Evolutionary conservation across 64 coral and sea anemone genomes (phyloP).

Genomic region (Orbicella faveolata): DNA sequence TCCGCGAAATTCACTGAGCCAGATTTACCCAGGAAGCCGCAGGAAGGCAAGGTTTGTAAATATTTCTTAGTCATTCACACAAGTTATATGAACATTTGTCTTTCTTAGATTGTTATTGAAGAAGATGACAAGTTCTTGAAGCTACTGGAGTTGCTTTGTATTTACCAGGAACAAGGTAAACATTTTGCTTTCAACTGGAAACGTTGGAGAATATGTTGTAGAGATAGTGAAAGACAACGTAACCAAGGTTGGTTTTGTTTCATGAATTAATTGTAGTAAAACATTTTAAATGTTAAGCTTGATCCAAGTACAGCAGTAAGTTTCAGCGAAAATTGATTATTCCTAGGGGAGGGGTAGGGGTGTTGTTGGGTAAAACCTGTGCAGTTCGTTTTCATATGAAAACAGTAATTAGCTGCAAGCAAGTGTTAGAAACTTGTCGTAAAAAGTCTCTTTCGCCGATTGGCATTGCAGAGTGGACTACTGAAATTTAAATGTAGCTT

Average conservation of each 20-base stretch:
- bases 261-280: no score
- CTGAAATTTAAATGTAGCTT: no score
- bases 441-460: not conserved
- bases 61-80: not conserved
- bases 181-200: not conserved
- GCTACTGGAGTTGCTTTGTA: constrained; percentile 77
- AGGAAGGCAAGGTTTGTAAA: not conserved
- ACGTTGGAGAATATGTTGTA: not conserved
- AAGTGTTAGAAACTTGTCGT: not conserved
- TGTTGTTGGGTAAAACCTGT: no score
- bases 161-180: constrained; percentile 86
- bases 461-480: no score
- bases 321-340: no score
- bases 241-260: no score
- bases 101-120: constrained; percentile 85
- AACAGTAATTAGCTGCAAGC: no score
- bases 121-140: constrained; percentile 95
- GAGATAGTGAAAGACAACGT: not conserved
- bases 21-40: no score
- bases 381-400: no score
- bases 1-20: not conserved
- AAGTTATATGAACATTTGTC: not conserved
- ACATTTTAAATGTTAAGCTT: no score
- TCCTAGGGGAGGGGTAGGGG: no score
- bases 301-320: no score